Percentiles rank a stretch among this genome's conserved stretches.
Evolutionary conservation across 1,140 invertebrate genomes (phyloP).

Genomic region (Onthophagus taurus): DNA sequence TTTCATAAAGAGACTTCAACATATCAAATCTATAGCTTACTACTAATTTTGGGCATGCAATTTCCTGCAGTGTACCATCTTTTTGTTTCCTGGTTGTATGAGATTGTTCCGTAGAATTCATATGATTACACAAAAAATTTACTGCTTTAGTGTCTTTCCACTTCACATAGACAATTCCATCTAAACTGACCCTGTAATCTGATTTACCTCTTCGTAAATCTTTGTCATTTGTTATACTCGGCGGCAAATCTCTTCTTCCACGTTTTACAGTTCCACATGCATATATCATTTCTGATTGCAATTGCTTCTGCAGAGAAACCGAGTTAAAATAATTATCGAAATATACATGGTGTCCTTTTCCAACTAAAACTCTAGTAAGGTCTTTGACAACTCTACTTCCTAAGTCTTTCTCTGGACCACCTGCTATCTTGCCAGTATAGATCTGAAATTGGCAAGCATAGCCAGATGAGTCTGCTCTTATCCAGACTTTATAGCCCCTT

Average conservation of each 20-base stretch:
- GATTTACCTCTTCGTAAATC: slow-evolving; percentile 4
- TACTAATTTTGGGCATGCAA: no score
- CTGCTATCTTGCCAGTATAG: slow-evolving; percentile 35
- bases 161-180: neutral
- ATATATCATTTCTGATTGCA: slow-evolving; percentile 31
- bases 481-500: slow-evolving; percentile 38
- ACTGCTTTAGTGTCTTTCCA: slow-evolving; percentile 1
- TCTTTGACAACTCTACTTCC: slow-evolving; percentile 4
- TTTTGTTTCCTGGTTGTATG: no score
- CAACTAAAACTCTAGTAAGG: slow-evolving; percentile 16
- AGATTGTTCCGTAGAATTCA: no score
- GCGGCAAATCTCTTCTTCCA: slow-evolving; percentile 26
- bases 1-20: slow-evolving; percentile 27
- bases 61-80: no score
- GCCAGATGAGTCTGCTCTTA: slow-evolving; percentile 21
- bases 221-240: slow-evolving; percentile 8
- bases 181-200: neutral
- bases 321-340: slow-evolving; percentile 40
- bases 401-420: slow-evolving; percentile 20
- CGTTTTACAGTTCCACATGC: slow-evolving; percentile 36
- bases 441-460: slow-evolving; percentile 39
- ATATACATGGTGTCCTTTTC: slow-evolving; percentile 27
- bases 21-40: slow-evolving; percentile 34
- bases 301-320: slow-evolving; percentile 29
- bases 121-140: no score